A percentile compares a stretch with the other conserved stretches of the same genome.
phyloP scores from a whole-genome alignment of 2,113 vertebrate genomes.

The Lycaon pictus region DNA sequence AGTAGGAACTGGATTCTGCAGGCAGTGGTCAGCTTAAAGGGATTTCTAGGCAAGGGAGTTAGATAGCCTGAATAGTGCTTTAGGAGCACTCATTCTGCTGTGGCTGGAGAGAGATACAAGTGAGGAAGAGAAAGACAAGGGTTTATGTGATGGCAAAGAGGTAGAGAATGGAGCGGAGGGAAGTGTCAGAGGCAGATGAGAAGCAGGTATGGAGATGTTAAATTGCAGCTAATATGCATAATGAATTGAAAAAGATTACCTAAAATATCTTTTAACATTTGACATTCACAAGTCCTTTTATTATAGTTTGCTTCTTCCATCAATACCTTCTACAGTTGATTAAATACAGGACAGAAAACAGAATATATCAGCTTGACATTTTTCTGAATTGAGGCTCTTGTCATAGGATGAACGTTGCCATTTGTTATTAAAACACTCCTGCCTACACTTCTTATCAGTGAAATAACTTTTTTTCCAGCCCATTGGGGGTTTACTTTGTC shows the following conservation, averaged over 20 bases:
- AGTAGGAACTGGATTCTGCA: neutral
- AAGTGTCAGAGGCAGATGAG: conserved; percentile 30
- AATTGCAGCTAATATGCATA: neutral
- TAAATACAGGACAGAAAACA: conserved; percentile 82
- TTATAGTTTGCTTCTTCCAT: conserved; percentile 80
- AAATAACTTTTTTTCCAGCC: conserved; percentile 76
- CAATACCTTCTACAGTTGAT: conserved; percentile 84
- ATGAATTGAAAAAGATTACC: conserved; percentile 62
- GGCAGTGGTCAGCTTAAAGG: neutral
- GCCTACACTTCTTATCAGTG: conserved; percentile 68
- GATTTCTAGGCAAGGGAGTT: neutral
- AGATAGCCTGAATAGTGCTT: neutral
- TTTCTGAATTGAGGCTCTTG: conserved; percentile 76
- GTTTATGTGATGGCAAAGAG: neutral
- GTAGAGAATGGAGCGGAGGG: neutral
- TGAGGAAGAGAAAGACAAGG: neutral
- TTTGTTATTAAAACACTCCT: conserved; percentile 84
- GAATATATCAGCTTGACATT: conserved; percentile 82
- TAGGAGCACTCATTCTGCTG: neutral
- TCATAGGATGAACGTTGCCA: conserved; percentile 80
- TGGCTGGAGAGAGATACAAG: neutral
- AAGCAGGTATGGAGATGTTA: neutral
- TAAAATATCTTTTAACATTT: conserved; percentile 79
- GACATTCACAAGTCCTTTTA: conserved; percentile 88
- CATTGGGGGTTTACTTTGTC: conserved; percentile 83